These are phyloP conservation scores for Chrysocyon brachyurus DNA, from an alignment of 2,797 vertebrate species.

Conservation along the genomic window DNA sequence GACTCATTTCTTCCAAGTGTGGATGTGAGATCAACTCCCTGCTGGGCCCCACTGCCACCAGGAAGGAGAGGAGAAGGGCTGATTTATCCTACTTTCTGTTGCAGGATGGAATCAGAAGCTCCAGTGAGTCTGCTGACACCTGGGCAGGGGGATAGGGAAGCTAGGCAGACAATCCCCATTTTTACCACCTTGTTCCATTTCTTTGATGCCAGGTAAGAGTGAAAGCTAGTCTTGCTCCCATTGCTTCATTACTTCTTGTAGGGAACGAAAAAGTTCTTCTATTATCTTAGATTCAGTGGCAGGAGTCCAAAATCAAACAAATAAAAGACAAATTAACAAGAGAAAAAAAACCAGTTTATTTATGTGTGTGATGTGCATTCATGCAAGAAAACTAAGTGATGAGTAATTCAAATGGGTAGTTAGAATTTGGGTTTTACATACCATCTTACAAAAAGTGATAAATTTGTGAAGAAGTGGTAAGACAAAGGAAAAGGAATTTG, in stretches of 20 bases:
- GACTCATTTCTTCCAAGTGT: neutral
- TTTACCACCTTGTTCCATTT: neutral
- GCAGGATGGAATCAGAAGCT: neutral
- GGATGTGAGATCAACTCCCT: too few relatives aligned
- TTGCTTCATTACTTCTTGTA: neutral
- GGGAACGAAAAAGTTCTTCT: neutral
- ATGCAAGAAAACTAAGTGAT: neutral
- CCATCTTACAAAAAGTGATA: neutral
- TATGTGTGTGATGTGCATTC: neutral
- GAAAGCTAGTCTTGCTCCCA: neutral
- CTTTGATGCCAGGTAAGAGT: neutral
- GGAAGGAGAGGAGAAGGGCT: neutral
- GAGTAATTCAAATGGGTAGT: neutral
- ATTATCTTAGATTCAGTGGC: neutral
- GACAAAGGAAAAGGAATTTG: neutral
- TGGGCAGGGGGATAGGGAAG: neutral
- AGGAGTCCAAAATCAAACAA: neutral
- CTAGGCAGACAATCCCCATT: too few relatives aligned
- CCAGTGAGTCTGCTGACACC: neutral
- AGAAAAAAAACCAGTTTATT: neutral
- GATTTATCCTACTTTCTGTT: neutral
- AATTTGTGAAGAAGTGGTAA: neutral
- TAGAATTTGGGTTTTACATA: neutral
- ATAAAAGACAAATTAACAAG: neutral
- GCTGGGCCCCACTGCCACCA: neutral